Evolutionary conservation across 2,113 vertebrate species (phyloP).

Genomic region (Chlamydotis undulata): DNA sequence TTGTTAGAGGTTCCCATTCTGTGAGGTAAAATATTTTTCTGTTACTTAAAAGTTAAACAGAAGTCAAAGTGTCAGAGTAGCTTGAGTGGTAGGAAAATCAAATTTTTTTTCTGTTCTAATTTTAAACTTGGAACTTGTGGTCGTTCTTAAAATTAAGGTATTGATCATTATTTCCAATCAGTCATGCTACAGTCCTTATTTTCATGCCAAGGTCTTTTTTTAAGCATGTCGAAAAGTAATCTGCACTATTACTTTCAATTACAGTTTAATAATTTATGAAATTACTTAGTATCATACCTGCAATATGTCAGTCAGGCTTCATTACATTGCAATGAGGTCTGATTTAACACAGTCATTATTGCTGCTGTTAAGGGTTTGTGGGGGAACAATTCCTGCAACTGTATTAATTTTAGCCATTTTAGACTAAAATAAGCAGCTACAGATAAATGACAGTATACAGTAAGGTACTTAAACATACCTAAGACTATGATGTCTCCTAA

Average conservation of each 20-base stretch:
- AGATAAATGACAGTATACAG: neutral
- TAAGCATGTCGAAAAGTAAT: constrained; percentile 62
- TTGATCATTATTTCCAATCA: constrained; percentile 54
- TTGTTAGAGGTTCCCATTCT: neutral
- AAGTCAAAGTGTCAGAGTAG: neutral
- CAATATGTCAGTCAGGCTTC: constrained; percentile 78
- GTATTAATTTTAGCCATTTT: constrained; percentile 63
- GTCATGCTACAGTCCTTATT: constrained; percentile 56
- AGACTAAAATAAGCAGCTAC: constrained; percentile 69
- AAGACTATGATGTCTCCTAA: neutral
- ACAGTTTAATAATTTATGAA: constrained; percentile 79
- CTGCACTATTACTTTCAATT: constrained; percentile 78
- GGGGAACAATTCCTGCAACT: constrained; percentile 56
- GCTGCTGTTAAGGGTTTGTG: constrained; percentile 71
- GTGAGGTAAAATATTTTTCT: neutral
- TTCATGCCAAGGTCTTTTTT: constrained; percentile 59
- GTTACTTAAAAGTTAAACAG: neutral
- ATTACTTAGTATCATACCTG: constrained; percentile 78
- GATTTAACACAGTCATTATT: constrained; percentile 79
- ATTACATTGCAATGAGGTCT: constrained; percentile 77
- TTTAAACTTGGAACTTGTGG: constrained; percentile 12
- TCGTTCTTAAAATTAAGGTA: constrained; percentile 27
- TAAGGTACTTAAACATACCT: neutral
- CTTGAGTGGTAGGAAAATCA: neutral
- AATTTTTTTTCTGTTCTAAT: neutral